phyloP scores from a whole-genome alignment of 1,140 invertebrate genomes.

The Subanguina moxae region DNA sequence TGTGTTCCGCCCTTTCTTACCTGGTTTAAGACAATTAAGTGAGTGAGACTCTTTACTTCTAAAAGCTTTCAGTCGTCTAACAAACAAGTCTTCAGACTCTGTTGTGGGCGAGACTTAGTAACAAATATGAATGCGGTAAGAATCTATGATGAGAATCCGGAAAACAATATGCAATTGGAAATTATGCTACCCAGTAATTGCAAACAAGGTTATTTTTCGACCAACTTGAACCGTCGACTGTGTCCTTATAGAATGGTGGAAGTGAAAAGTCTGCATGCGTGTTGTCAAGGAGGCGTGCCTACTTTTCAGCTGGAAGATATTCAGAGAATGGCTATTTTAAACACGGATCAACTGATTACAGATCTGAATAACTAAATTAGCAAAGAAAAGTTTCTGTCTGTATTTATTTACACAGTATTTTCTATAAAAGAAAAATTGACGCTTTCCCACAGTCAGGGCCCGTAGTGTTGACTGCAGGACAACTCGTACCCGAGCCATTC shows the following conservation, averaged over 20 bases:
- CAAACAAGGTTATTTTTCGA: neutral
- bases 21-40: neutral
- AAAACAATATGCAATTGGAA: neutral
- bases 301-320: neutral
- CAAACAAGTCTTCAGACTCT: neutral
- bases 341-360: neutral
- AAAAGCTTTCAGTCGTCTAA: neutral
- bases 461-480: too few species aligned
- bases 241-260: neutral
- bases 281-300: neutral
- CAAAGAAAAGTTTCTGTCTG: too few species aligned
- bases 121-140: neutral
- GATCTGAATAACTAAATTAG: too few species aligned
- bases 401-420: too few species aligned
- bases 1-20: neutral
- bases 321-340: neutral
- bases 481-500: too few species aligned
- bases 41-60: neutral
- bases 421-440: too few species aligned
- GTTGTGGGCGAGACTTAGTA: neutral
- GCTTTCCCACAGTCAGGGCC: too few species aligned
- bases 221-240: neutral
- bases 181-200: neutral
- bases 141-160: neutral
- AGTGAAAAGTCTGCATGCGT: neutral